phyloP scores from a whole-genome alignment of 2,113 vertebrate species.

The Marmota monax region DNA sequence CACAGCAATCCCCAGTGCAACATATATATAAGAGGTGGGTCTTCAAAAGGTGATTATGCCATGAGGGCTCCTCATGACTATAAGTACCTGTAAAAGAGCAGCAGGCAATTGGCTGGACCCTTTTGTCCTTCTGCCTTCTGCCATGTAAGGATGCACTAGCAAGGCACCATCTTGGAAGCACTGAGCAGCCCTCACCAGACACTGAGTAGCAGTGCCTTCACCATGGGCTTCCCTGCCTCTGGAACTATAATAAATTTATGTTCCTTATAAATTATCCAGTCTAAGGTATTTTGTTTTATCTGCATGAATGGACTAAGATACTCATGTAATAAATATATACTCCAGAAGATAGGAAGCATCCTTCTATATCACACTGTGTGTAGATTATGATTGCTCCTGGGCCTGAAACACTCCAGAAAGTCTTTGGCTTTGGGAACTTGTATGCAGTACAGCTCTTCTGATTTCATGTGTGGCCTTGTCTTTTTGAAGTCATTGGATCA shows the following conservation, averaged over 20 bases:
- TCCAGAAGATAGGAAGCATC: not conserved
- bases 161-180: not conserved
- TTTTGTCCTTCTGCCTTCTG: not conserved
- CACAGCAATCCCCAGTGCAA: not conserved
- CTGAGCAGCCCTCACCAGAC: not conserved
- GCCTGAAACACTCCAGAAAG: not conserved
- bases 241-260: not conserved
- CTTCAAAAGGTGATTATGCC: not conserved
- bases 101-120: not conserved
- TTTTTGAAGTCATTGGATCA: not conserved
- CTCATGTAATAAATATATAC: not conserved
- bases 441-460: not conserved
- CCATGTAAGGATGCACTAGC: not conserved
- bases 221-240: not conserved
- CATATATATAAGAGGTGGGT: not conserved
- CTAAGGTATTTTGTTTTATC: not conserved
- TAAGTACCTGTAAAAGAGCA: not conserved
- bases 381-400: not conserved
- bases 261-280: not conserved
- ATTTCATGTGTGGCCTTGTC: not conserved
- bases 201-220: not conserved
- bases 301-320: not conserved
- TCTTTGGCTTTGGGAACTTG: not conserved
- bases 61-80: not conserved
- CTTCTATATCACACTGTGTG: not conserved